phyloP scores from a whole-genome alignment of 1,140 invertebrate genomes.

The Formica selysi region DNA sequence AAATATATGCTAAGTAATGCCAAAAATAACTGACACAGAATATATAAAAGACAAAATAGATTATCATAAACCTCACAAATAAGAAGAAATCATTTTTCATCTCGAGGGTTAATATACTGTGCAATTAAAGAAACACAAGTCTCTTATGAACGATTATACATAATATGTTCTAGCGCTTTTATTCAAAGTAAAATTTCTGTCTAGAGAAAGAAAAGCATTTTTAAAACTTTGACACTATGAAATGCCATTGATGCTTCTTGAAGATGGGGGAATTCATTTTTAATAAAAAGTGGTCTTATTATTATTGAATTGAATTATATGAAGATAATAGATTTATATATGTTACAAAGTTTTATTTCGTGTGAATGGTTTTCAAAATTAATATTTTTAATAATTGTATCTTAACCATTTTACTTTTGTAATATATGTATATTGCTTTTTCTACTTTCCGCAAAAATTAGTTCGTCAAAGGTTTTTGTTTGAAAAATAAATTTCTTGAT shows the following conservation, averaged over 20 bases:
- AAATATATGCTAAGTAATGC: too few species aligned
- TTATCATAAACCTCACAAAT: too few species aligned
- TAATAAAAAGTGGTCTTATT: background rate
- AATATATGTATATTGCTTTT: background rate
- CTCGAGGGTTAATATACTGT: background rate
- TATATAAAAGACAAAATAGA: too few species aligned
- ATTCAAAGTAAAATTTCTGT: background rate
- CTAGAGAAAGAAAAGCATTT: background rate
- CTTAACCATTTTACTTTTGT: background rate
- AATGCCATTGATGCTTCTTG: too few species aligned
- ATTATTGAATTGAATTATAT: background rate
- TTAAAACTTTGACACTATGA: background rate
- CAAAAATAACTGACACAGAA: too few species aligned
- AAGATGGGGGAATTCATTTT: background rate
- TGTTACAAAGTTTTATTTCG: background rate
- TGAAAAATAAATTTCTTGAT: background rate
- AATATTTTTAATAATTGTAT: conserved; percentile 9
- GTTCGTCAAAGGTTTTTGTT: background rate
- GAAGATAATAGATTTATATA: background rate
- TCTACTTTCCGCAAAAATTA: background rate
- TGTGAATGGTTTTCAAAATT: background rate
- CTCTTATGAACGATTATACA: background rate
- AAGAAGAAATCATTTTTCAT: conserved; percentile 35
- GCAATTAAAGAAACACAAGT: conserved; percentile 7
- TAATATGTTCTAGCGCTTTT: background rate